Conservation (phyloP, 2,113 vertebrate genomes). For the Syrmaticus mikado region DNA sequence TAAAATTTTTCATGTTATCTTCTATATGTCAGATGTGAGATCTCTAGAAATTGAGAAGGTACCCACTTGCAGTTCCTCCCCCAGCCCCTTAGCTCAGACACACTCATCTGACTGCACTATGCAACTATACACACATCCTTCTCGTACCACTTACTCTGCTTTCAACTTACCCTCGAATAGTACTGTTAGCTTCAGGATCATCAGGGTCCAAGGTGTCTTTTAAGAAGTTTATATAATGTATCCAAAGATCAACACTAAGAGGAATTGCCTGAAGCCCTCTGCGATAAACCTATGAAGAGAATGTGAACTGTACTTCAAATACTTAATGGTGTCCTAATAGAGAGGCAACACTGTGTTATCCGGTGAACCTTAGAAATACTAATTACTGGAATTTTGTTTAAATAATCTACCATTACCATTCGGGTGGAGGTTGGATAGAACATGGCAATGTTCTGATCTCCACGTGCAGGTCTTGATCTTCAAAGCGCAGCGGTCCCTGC, state of each 20-base stretch:
- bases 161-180: slow-evolving; percentile 89
- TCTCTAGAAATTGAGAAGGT: neutral
- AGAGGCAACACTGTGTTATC: slow-evolving; percentile 87
- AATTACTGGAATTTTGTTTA: slow-evolving; percentile 89
- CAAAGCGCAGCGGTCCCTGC: slow-evolving; percentile 89
- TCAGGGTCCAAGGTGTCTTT: slow-evolving; percentile 92
- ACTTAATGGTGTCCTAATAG: slow-evolving; percentile 73
- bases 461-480: slow-evolving; percentile 91
- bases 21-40: neutral
- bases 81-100: accelerated
- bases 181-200: slow-evolving; percentile 88
- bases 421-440: slow-evolving; percentile 91
- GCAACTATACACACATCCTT: accelerated
- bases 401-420: slow-evolving; percentile 93
- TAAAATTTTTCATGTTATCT: neutral
- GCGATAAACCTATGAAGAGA: slow-evolving; percentile 91
- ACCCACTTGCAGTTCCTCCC: accelerated
- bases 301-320: slow-evolving; percentile 78
- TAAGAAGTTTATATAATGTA: slow-evolving; percentile 96
- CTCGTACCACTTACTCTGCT: accelerated
- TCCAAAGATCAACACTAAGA: slow-evolving; percentile 98
- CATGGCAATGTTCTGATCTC: slow-evolving; percentile 92
- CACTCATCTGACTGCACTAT: accelerated
- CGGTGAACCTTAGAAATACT: slow-evolving; percentile 87
- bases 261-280: slow-evolving; percentile 97